Evolutionary conservation across 2,113 vertebrate species (phyloP), one percentile per base, ranked within the genome.

Genomic region (Heterotilapia buettikoferi): DNA sequence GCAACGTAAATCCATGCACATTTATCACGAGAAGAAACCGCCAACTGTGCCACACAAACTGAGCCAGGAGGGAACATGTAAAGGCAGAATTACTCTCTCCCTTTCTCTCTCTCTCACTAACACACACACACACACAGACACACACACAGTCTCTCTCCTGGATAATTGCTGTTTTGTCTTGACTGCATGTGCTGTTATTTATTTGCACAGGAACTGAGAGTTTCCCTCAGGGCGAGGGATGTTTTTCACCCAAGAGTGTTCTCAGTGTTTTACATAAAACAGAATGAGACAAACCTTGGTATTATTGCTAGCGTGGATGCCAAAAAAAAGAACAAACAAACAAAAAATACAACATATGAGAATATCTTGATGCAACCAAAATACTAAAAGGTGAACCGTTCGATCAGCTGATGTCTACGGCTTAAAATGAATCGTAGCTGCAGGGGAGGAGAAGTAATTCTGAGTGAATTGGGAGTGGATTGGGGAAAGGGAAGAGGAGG

Each of bases 101-200:
- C 89, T 95, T 93, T 53, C 86, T 88, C 89, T 87, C 94, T 86
- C 93, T 86, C 92, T 88, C 90, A 94, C 88, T 9, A 84, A 92
- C 86, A 59, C 24, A 57, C 11, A 61, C n/a, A n/a, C n/a, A n/a
- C 56, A 59, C 12, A 56, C 6, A 40, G 2, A 57, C 56, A 59
- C 57, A 31, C 29, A 66, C 31, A 66, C 31, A 66, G 90, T 88
- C 88, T 53, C 86, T 89, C 90, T 94, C 0, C 92, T 90, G 88
- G 96, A 96, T 97, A 97, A 97, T 96, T 96, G 96, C 96, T 96
- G 96, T 97, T 97, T 96, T 97, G 96, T 96, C 95, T 95, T 93
- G 78, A 90, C 91, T 93, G 84, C 81, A 80, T 92, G 89, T 89
- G 86, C 88, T 92, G 90, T 94, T 93, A 94, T 94, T 95, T 93